phyloP scores from a whole-genome alignment of 2,797 vertebrate species.

The Sebastes cheni region DNA sequence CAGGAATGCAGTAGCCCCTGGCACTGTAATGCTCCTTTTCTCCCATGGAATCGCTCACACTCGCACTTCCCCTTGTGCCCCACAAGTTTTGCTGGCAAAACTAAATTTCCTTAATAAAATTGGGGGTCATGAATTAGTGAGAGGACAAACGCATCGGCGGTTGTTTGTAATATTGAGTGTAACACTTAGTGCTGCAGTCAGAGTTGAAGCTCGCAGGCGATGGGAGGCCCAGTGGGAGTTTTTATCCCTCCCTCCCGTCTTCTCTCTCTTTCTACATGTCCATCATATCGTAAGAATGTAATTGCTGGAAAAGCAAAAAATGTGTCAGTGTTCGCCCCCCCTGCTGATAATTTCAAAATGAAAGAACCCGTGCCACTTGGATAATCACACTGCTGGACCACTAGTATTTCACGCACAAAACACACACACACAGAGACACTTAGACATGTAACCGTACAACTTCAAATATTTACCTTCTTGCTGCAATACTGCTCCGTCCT shows the following conservation, averaged over 20 bases:
- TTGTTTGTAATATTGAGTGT: conserved; percentile 61
- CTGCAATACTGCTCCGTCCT: conserved; percentile 55
- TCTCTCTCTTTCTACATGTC: conserved; percentile 35
- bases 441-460: conserved; percentile 41
- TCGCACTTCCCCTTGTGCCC: conserved; percentile 33
- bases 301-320: conserved; percentile 61
- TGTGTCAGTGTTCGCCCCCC: conserved; percentile 27
- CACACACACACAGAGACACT: conserved; percentile 17
- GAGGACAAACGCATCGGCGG: conserved; percentile 51
- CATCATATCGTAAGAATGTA: conserved; percentile 55
- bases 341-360: conserved; percentile 57
- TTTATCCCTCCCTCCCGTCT: conserved; percentile 1
- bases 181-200: conserved; percentile 58
- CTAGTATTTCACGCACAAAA: not conserved
- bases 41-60: conserved; percentile 65
- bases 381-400: conserved; percentile 40
- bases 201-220: conserved; percentile 39
- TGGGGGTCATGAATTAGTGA: conserved; percentile 71
- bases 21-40: conserved; percentile 70
- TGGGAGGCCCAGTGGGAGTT: conserved; percentile 59
- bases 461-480: conserved; percentile 70
- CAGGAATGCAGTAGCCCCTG: conserved; percentile 80
- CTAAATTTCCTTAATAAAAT: conserved; percentile 68
- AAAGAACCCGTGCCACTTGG: conserved; percentile 14
- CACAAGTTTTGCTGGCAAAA: conserved; percentile 54